Base-by-base conservation (phyloP, 1,140 invertebrate species). In the Latrodectus geometricus region DNA sequence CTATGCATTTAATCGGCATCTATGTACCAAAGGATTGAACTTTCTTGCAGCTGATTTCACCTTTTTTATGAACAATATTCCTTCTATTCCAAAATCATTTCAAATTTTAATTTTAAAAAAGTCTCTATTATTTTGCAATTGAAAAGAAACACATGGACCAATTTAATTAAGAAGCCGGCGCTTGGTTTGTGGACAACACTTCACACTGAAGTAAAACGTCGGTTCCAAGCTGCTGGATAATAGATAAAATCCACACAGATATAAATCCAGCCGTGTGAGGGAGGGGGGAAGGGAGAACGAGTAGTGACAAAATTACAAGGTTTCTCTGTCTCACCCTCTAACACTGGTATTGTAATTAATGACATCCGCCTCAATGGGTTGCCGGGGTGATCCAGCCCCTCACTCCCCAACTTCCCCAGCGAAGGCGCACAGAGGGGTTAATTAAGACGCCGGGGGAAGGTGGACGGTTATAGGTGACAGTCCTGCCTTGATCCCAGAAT, bases 231-330 rank as follows among this genome's bases (percentile, higher is more conserved):
- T 56, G 66, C 21, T 52, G 15, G 76, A 78, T n/a, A 11, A 35
- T 17, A 61, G 54, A 61, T 61, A 61, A 14, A 61, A 14, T 14
- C 54, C 54, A 35, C 35, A 35, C 35, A 23, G 52, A 66, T 56
- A 78, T 78, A 78, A 78, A 66, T 78, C 66, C 76, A 49, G 56
- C 66, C 76, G 76, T 78, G 56, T 49, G 65, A 56, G 54, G 54
- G 61, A 20, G 61, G 76, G 66, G 76, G 66, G 56, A 66, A 54
- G 65, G 56, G 54, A 56, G 66, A 78, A 66, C 56, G 76, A 8
- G 76, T 68, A 78, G 76, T 56, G 76, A 68, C 56, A 78, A 78
- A 78, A 78, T 78, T 78, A 78, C 76, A 78, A 78, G 76, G 76
- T 78, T 50, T 68, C 76, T 78, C 20, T 66, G 56, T 65, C 76